Percentiles rank a stretch among this genome's conserved stretches.
These are phyloP conservation scores for Silurus glanis DNA, from an alignment of 2,113 vertebrate species.

Conservation along the genomic window DNA sequence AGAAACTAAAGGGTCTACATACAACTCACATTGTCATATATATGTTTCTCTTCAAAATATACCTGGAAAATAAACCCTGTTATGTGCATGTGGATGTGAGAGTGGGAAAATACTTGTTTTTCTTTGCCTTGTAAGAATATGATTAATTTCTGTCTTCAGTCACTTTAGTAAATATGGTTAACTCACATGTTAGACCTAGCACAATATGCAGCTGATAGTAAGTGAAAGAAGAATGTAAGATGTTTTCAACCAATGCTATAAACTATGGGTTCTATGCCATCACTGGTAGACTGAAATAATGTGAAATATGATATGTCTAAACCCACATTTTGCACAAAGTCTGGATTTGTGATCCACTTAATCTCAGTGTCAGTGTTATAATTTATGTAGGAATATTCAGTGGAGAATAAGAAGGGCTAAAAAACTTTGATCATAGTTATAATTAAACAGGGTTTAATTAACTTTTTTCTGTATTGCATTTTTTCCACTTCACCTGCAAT, in stretches of 20 bases:
- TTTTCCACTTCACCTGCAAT: not conserved
- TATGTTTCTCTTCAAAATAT: not conserved
- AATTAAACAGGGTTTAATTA: not conserved
- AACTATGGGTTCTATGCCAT: not conserved
- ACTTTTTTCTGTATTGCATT: not conserved
- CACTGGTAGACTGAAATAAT: not conserved
- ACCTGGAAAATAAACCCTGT: not conserved
- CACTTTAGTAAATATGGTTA: not conserved
- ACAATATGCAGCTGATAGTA: not conserved
- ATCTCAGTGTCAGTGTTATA: not conserved
- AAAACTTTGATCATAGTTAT: not conserved
- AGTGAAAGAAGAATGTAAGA: not conserved
- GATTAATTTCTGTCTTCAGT: not conserved
- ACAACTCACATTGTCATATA: not conserved
- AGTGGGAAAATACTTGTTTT: not conserved
- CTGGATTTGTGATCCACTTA: not conserved
- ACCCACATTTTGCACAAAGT: not conserved
- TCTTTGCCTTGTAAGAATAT: not conserved
- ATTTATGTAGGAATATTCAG: not conserved
- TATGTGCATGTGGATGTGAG: not conserved
- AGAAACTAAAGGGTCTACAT: constrained; percentile 10
- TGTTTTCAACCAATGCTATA: not conserved
- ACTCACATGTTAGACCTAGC: not conserved
- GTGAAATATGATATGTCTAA: not conserved
- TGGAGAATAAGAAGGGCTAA: not conserved